Evolutionary conservation across 2,888 invertebrate species (phyloP), one percentile per base, ranked within the genome.

Genomic region (Sceliomorpha sp.): DNA sequence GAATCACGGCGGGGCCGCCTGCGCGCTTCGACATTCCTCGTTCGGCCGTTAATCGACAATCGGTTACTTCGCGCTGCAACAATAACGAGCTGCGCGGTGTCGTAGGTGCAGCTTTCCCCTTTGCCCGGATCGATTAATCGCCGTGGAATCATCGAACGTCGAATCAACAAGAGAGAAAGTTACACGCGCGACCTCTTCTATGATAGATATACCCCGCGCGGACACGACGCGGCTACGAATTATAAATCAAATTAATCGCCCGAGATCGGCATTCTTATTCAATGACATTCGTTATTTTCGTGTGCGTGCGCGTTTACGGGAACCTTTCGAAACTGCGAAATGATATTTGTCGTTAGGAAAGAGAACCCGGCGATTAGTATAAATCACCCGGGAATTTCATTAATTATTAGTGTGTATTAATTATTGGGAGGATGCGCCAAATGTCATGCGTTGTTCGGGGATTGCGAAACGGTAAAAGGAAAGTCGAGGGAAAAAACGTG

Each of bases 221-320:
- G 64, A 74, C 67, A 69, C 56, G 37, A 67, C 27, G 56, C 60
- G 42, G 53, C 12, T 32, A 32, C 29, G 37, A 42, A 45, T 55
- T 42, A 72, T 70, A 74, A 72, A 74, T 73, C 70, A 70, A 56
- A 58, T 56, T 36, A 53, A 55, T 67, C 59, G 53, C 45, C 58
- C 26, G 34, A 45, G 44, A 9, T 15, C 17, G 51, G 2, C 50
- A 47, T 66, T 53, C 51, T 59, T 66, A 53, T 59, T 40, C 53
- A 59, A 51, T n/a, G n/a, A n/a, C n/a, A n/a, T n/a, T n/a, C n/a
- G n/a, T n/a, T n/a, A n/a, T n/a, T n/a, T n/a, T n/a, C n/a, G n/a
- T n/a, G n/a, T n/a, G n/a, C n/a, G n/a, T n/a, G n/a, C n/a, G n/a
- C n/a, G n/a, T n/a, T n/a, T n/a, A n/a, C n/a, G n/a, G n/a, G n/a